These are phyloP conservation scores for Caenorhabditis doughertyi DNA, from an alignment of 2,888 invertebrate genomes.

Conservation along the genomic window DNA sequence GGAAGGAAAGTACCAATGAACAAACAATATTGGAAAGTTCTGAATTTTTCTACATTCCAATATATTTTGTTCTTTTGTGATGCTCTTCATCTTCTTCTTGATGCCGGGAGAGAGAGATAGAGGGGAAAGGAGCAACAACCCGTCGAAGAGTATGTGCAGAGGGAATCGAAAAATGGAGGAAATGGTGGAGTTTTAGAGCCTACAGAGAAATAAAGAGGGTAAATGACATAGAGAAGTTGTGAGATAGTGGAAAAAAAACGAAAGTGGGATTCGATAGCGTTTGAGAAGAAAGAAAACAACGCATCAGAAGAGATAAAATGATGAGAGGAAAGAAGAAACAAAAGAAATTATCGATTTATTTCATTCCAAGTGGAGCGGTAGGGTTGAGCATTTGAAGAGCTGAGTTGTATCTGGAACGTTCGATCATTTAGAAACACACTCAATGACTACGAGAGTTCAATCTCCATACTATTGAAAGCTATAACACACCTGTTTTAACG, in stretches of 20 bases:
- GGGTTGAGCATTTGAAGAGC: too few relatives aligned
- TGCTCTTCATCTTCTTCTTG: slow-evolving; percentile 8
- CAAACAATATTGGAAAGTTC: not conserved
- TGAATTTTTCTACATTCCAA: not conserved
- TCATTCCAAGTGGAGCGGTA: not conserved
- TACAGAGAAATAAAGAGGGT: not conserved
- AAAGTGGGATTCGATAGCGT: slow-evolving; percentile 16
- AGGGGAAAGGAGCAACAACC: slow-evolving; percentile 36
- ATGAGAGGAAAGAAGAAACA: slow-evolving; percentile 4
- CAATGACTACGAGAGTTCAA: too few relatives aligned
- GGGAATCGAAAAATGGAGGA: slow-evolving; percentile 11
- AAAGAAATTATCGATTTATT: slow-evolving; percentile 27
- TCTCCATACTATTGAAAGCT: too few relatives aligned
- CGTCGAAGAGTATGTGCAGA: slow-evolving; percentile 56
- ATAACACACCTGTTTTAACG: not conserved
- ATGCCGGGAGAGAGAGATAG: slow-evolving; percentile 19
- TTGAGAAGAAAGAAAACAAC: slow-evolving; percentile 20
- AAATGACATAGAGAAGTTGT: slow-evolving; percentile 8
- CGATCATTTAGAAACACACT: too few relatives aligned
- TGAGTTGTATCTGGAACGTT: too few relatives aligned
- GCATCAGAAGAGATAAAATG: slow-evolving; percentile 19
- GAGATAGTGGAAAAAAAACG: slow-evolving; percentile 21
- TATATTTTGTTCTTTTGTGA: slow-evolving; percentile 12
- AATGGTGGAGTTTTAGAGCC: slow-evolving; percentile 6
- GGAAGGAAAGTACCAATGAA: not conserved